Base-by-base conservation (phyloP, 2,113 vertebrate species). In the Anhinga anhinga region DNA sequence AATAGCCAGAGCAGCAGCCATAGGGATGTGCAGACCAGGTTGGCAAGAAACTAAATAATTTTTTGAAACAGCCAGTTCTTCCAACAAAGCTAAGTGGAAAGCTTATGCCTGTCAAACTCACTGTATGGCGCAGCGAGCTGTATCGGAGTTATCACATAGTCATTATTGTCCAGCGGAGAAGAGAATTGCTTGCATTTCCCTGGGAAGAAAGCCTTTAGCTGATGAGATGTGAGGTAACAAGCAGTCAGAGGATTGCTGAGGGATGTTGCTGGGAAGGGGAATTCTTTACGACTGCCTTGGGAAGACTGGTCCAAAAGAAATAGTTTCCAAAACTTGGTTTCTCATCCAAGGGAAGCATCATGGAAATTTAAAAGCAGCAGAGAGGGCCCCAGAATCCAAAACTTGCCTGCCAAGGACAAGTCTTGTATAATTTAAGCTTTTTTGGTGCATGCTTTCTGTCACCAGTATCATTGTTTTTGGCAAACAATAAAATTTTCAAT, bases 341-440 rank as follows among this genome's bases (percentile, higher is more conserved):
- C 82, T 96, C 85, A 67, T 97, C 95, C 97, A 97, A 96, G 86
- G 55, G 97, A 93, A 96, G 94, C 97, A 97, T 96, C 96, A 95
- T 94, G 96, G 96, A 97, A 96, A 97, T 90, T 94, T 93, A 81
- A 94, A 94, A 90, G 94, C 87, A 78, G 59, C 87, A 44, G 55
- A 94, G 89, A 93, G 94, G 86, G 94, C 91, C 96, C 94, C 95
- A 74, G 70, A 93, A 93, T 95, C 71, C 66, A 66, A 77, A 96
- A 59, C 67, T 91, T 21, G 0, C 42, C 66, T 18, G 21, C 78
- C 74, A 91, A 77, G 90, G 82, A 90, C n/a, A 95, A 86, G 55
- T 73, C 92, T 94, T 96, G 59, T 93, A 94, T 69, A 78, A 34
- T 82, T 88, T 53, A 66, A 79, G 79, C 79, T 71, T 83, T 88